A percentile compares a stretch with the other conserved stretches of the same genome.
phyloP scores from a whole-genome alignment of 2,888 invertebrate genomes.

The Ophraella communa region DNA sequence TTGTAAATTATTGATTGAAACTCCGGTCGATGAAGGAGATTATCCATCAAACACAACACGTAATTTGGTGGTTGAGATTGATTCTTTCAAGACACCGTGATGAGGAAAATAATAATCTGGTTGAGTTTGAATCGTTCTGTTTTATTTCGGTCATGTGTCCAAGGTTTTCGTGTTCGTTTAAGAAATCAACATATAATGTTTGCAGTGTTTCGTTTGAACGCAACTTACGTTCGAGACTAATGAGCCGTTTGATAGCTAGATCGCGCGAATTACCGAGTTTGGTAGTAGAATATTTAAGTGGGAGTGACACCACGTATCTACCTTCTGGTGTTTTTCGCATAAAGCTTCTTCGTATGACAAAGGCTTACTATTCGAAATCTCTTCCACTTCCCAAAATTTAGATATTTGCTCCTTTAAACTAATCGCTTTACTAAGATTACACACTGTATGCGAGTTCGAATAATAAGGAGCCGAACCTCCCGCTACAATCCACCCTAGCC shows the following conservation, averaged over 20 bases:
- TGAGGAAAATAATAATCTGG: too few species aligned
- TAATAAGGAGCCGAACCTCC: background rate
- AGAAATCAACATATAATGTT: constrained; percentile 24
- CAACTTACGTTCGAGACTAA: constrained; percentile 22
- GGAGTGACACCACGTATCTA: too few species aligned
- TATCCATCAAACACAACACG: constrained; percentile 9
- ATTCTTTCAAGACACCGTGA: too few species aligned
- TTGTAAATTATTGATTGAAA: constrained; percentile 15
- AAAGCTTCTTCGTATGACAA: too few species aligned
- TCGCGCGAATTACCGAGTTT: too few species aligned
- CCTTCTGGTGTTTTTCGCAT: too few species aligned
- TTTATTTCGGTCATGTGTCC: constrained; percentile 32
- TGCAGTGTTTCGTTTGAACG: constrained; percentile 17
- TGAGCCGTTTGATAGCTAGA: too few species aligned
- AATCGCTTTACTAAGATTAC: background rate
- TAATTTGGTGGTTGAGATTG: constrained; percentile 23
- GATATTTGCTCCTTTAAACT: constrained; percentile 12
- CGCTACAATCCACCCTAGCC: constrained; percentile 28
- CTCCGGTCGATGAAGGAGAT: background rate
- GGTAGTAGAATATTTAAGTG: too few species aligned
- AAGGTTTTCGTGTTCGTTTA: constrained; percentile 25
- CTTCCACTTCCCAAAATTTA: too few species aligned
- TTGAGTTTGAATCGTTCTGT: too few species aligned
- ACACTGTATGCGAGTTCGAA: background rate
- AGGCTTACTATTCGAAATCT: too few species aligned